A percentile compares a stretch with the other conserved stretches of the same genome.
These are phyloP conservation scores for Sarcophilus harrisii DNA, from an alignment of 2,797 vertebrate genomes.

Conservation along the genomic window DNA sequence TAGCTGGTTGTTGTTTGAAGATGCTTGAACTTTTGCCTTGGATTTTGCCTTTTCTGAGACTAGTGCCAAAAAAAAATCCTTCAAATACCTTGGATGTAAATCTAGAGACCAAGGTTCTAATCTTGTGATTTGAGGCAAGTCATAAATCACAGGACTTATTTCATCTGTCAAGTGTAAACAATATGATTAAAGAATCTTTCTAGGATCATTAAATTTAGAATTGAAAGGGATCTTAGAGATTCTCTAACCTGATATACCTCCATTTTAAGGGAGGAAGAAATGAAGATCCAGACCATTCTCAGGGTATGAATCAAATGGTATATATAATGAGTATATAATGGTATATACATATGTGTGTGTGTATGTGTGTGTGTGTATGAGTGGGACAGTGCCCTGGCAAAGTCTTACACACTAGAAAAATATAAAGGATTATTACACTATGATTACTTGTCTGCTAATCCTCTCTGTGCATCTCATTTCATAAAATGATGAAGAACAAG, in stretches of 20 bases:
- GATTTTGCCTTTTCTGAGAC: background rate
- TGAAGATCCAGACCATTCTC: background rate
- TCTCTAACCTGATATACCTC: background rate
- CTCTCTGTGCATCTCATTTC: conserved; percentile 60
- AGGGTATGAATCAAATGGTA: background rate
- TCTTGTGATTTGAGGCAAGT: background rate
- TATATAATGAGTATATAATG: too few relatives aligned
- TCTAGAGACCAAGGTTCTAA: background rate
- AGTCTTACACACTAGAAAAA: background rate
- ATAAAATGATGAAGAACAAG: conserved; percentile 70
- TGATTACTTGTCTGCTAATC: background rate
- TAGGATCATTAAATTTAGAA: background rate
- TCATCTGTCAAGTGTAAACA: background rate
- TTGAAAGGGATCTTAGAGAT: background rate
- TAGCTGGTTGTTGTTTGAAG: background rate
- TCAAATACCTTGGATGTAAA: background rate
- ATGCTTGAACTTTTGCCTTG: background rate
- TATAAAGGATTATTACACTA: background rate
- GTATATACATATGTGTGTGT: too few relatives aligned
- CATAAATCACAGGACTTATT: background rate
- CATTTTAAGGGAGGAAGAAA: background rate
- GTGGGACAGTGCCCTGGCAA: background rate
- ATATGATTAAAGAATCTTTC: background rate
- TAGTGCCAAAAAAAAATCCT: background rate
- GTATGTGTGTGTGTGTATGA: too few relatives aligned